Evolutionary conservation across 2,888 invertebrate species (phyloP).

Genomic region (Microdon myrmicae): DNA sequence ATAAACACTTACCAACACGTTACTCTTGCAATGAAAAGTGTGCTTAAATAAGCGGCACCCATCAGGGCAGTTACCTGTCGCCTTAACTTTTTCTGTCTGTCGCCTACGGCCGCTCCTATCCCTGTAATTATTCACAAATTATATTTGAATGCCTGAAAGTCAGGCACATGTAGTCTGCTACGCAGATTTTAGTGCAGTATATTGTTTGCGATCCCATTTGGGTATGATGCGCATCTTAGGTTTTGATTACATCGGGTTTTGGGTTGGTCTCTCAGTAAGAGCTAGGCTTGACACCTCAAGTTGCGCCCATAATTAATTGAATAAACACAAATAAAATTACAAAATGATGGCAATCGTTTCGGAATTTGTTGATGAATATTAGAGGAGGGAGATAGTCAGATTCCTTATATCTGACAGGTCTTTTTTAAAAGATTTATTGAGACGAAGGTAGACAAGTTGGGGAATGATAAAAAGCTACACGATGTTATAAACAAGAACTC

Average conservation of each 20-base stretch:
- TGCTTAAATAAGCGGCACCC: too few species aligned
- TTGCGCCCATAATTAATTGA: slow-evolving; percentile 30
- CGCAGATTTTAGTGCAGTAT: background rate
- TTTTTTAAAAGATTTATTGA: too few species aligned
- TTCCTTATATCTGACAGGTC: background rate
- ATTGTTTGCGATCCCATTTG: slow-evolving; percentile 9
- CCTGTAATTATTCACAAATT: slow-evolving; percentile 31
- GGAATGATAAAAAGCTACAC: too few species aligned
- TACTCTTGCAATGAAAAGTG: too few species aligned
- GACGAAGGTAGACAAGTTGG: too few species aligned
- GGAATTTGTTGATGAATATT: too few species aligned
- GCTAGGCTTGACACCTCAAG: slow-evolving; percentile 6
- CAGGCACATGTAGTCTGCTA: slow-evolving; percentile 19
- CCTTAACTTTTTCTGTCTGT: too few species aligned
- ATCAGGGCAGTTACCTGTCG: too few species aligned
- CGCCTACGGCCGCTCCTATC: slow-evolving; percentile 15
- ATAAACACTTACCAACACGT: too few species aligned
- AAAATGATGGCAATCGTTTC: slow-evolving; percentile 15
- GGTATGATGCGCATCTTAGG: slow-evolving; percentile 12
- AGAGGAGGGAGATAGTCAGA: background rate
- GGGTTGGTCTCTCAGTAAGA: slow-evolving; percentile 15
- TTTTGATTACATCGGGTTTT: slow-evolving; percentile 5
- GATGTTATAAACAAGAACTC: too few species aligned
- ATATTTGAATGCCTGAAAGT: slow-evolving; percentile 26
- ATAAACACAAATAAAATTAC: slow-evolving; percentile 22